Base-by-base conservation (phyloP, 2,888 invertebrate genomes). In the Epirrita christyi region DNA sequence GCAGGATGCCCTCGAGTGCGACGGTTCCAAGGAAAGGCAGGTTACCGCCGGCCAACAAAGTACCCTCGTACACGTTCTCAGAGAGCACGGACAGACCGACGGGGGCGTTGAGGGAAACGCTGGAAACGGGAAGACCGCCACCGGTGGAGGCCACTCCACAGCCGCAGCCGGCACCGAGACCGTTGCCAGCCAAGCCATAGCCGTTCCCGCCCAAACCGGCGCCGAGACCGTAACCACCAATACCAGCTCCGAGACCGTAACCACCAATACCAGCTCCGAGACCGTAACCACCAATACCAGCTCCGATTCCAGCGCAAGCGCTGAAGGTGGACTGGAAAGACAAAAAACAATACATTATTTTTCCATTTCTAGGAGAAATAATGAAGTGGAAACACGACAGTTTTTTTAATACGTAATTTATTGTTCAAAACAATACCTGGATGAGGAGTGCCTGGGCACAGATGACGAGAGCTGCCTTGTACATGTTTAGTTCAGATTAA, bases 21-120 rank as follows among this genome's bases (percentile, higher is more conserved):
- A 70, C 73, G 49, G 75, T 63, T 27, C 75, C 72, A 11, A 79
- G 53, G 70, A 75, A 76, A 13, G 80, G 80, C 63, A 78, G 63
- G 55, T 72, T 69, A 15, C 79, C 79, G 37, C 45, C 62, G 1
- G 73, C 71, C 7, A 44, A 41, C 14, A 79, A 38, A 10, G 51
- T 10, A 0, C 78, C 79, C 14, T 70, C 68, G 40, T 72, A 75
- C 6, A 27, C 68, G 56, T 76, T 77, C 52, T 81, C 80, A 5
- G 80, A 79, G 2, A 65, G 47, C 0, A 77, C 70, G 14, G 70
- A 61, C 8, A 81, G 46, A 8, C 73, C 73, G 13, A 63, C 64
- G 1, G 81, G 80, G 7, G 69, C 54, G 42, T 68, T 61, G n/a
- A 65, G 60, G 2, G 78, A 71, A n/a, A 59, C 55, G 55, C 72